A percentile compares a stretch with the other conserved stretches of the same genome.
These are phyloP conservation scores for Dissostichus mawsoni DNA, from an alignment of 2,113 vertebrate species.

Conservation along the genomic window DNA sequence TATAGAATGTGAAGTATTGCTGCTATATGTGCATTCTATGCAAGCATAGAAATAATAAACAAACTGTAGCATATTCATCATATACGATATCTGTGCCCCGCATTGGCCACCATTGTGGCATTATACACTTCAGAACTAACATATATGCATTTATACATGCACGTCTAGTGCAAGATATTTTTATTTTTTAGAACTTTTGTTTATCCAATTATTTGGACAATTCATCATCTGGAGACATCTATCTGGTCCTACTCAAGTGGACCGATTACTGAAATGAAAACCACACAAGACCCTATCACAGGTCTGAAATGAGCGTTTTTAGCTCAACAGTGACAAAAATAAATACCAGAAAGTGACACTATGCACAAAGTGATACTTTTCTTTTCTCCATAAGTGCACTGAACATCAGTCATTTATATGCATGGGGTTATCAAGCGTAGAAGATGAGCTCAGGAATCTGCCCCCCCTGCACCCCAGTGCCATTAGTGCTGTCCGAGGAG, in stretches of 20 bases:
- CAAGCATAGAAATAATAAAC: constrained; percentile 80
- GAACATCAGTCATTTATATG: constrained; percentile 32
- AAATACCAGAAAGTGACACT: constrained; percentile 61
- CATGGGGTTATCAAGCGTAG: constrained; percentile 88
- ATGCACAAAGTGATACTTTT: constrained; percentile 56
- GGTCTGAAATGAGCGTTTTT: constrained; percentile 30
- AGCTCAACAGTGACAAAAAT: constrained; percentile 67
- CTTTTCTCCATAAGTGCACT: constrained; percentile 46
- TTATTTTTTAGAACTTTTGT: constrained; percentile 36
- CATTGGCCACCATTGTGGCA: constrained; percentile 59
- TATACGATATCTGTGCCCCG: constrained; percentile 68
- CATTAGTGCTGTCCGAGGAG: constrained; percentile 98
- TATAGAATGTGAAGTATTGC: constrained; percentile 77
- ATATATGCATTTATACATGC: constrained; percentile 78
- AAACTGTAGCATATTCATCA: constrained; percentile 73
- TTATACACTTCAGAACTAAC: constrained; percentile 77
- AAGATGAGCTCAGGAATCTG: constrained; percentile 98
- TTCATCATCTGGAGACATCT: constrained; percentile 39
- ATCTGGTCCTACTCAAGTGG: constrained; percentile 54
- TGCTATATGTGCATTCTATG: constrained; percentile 80
- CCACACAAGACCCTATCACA: constrained; percentile 35
- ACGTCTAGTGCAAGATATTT: constrained; percentile 61
- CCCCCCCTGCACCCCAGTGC: constrained; percentile 96
- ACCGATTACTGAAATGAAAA: constrained; percentile 55
- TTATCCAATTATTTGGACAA: constrained; percentile 25